Percentiles rank a stretch among this genome's conserved stretches.
phyloP scores from a whole-genome alignment of 2,888 invertebrate genomes.

The Drosophila emarginata region DNA sequence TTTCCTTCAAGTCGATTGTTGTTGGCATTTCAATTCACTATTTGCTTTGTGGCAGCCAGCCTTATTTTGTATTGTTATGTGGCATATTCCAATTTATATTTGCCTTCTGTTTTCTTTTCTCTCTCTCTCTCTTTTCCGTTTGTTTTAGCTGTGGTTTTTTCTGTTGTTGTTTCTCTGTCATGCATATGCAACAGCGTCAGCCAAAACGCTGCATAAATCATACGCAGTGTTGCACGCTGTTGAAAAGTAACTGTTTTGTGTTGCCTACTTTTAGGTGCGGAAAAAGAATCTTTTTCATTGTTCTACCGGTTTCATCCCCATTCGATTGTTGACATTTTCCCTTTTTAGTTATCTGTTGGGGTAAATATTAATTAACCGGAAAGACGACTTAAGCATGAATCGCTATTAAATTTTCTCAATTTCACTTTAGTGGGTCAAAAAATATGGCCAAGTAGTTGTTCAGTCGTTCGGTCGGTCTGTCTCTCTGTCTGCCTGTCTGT shows the following conservation, averaged over 20 bases:
- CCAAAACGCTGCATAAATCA: constrained; percentile 69
- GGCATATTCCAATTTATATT: constrained; percentile 7
- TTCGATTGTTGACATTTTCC: constrained; percentile 12
- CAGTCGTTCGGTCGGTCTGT: not conserved
- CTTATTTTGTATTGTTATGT: constrained; percentile 11
- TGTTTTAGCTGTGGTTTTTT: not conserved
- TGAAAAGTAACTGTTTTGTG: constrained; percentile 15
- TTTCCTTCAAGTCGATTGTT: not conserved
- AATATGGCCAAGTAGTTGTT: constrained; percentile 1
- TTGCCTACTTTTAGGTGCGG: constrained; percentile 39
- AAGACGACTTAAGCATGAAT: constrained; percentile 10
- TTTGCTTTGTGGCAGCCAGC: constrained; percentile 16
- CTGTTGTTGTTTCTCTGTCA: constrained; percentile 21
- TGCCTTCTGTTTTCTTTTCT: not conserved
- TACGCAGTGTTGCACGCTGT: constrained; percentile 48
- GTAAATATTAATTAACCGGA: constrained; percentile 45
- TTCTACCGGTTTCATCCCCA: not conserved
- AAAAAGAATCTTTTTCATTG: constrained; percentile 21
- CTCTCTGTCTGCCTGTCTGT: not conserved
- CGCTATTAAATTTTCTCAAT: constrained; percentile 20
- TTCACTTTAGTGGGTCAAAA: constrained; percentile 4
- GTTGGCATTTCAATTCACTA: constrained; percentile 16
- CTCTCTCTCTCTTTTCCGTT: too few species aligned
- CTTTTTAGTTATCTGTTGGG: not conserved
- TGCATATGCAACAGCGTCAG: constrained; percentile 72